Evolutionary conservation across 2,797 vertebrate genomes (phyloP).

Genomic region (Lophius americanus): DNA sequence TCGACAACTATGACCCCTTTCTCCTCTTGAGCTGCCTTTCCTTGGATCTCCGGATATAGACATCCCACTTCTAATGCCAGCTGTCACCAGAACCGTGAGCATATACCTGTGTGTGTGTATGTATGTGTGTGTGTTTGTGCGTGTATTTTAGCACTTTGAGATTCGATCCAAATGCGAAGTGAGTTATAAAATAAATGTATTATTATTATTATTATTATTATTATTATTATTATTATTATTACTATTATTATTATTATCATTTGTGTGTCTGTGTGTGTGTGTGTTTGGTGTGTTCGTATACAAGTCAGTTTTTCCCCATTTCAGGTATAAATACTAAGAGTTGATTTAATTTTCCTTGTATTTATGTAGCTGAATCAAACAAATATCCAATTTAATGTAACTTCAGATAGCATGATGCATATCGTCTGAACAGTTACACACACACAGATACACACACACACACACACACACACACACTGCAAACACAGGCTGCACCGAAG

Average conservation of each 20-base stretch:
- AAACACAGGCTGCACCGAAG: conserved; percentile 49
- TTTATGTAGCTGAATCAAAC: conserved; percentile 44
- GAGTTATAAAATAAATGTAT: too few relatives aligned
- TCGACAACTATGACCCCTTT: conserved; percentile 59
- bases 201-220: too few relatives aligned
- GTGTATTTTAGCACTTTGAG: too few relatives aligned
- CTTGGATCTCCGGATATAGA: conserved; percentile 76
- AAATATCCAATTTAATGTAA: conserved; percentile 17
- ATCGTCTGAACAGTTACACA: conserved; percentile 47
- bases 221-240: too few relatives aligned
- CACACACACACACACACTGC: conserved; percentile 46
- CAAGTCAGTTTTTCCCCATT: conserved; percentile 23
- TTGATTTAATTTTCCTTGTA: conserved; percentile 52
- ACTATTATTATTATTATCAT: too few relatives aligned
- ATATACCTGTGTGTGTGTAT: conserved; percentile 20
- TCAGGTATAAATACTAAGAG: conserved; percentile 26
- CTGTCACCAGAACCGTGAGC: conserved; percentile 66
- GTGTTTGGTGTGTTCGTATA: conserved; percentile 19
- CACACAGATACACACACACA: conserved; percentile 55
- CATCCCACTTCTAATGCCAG: conserved; percentile 66
- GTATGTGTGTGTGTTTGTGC: neutral
- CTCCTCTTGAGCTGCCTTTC: conserved; percentile 56
- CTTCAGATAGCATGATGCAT: conserved; percentile 55
- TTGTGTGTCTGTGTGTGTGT: neutral
- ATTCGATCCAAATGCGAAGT: too few relatives aligned